Evolutionary conservation across 64 coral and sea anemone genomes (phyloP).

Genomic region (Orbicella faveolata): DNA sequence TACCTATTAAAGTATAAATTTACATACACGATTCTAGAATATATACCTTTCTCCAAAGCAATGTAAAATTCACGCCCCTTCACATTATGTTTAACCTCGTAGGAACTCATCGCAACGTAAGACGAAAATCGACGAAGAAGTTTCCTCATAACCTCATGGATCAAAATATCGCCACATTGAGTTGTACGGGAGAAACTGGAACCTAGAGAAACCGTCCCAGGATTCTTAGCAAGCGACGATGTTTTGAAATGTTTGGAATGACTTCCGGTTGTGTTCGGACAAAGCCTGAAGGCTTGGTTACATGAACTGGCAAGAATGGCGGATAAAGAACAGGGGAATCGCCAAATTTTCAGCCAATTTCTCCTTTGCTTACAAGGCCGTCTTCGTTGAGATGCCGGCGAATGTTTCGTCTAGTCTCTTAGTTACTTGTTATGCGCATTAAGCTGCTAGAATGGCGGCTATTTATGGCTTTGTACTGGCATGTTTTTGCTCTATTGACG

Average conservation of each 20-base stretch:
- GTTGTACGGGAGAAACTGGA: neutral
- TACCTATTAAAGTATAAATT: too few species aligned
- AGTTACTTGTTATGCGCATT: constrained; percentile 87
- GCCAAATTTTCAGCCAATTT: constrained; percentile 10
- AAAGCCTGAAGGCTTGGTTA: constrained; percentile 81
- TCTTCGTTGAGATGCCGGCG: constrained; percentile 37
- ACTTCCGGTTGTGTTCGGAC: constrained; percentile 80
- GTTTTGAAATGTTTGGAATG: constrained; percentile 18
- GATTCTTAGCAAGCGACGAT: neutral
- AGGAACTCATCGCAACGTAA: constrained; percentile 30
- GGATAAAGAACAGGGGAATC: constrained; percentile 34
- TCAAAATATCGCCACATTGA: neutral
- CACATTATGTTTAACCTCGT: constrained; percentile 29
- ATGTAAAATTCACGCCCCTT: constrained; percentile 40
- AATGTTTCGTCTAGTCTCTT: constrained; percentile 51
- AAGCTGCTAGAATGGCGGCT: constrained; percentile 76
- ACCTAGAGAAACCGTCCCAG: neutral
- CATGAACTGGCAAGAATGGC: constrained; percentile 65
- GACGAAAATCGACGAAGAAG: constrained; percentile 25
- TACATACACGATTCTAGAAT: neutral
- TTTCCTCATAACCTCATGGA: neutral
- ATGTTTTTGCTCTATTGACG: constrained; percentile 51
- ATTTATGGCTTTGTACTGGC: constrained; percentile 48
- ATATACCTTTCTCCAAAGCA: constrained; percentile 29
- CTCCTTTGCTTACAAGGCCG: constrained; percentile 30